Conservation (phyloP, 2,888 invertebrate species). For the Chouioia cunea region DNA sequence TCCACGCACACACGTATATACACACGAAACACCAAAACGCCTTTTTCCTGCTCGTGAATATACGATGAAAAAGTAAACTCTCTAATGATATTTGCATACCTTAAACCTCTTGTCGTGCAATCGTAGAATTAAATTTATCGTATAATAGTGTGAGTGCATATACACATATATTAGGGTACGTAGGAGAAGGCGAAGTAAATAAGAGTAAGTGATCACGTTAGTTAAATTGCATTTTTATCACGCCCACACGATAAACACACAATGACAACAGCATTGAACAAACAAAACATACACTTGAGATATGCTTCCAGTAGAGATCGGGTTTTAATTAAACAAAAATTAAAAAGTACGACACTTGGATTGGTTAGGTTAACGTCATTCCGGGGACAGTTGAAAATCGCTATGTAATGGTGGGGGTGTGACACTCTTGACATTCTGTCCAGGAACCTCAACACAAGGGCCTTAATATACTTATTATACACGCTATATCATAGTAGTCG, state of each 20-base stretch:
- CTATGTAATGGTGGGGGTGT: constrained; percentile 43
- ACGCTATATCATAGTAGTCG: constrained; percentile 50
- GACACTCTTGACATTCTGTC: constrained; percentile 52
- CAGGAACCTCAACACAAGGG: constrained; percentile 60
- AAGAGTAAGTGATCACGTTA: constrained; percentile 39
- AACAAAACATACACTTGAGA: constrained; percentile 5
- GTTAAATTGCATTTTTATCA: constrained; percentile 32
- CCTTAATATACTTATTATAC: constrained; percentile 64
- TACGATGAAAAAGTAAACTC: constrained; percentile 13
- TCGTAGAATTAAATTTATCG: constrained; percentile 56
- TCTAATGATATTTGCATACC: constrained; percentile 37
- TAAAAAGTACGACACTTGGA: background rate
- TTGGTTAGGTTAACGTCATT: constrained; percentile 37
- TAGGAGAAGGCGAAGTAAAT: constrained; percentile 25
- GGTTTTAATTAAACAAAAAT: constrained; percentile 5
- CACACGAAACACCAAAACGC: constrained; percentile 14
- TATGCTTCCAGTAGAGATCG: constrained; percentile 25
- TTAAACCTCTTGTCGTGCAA: constrained; percentile 60
- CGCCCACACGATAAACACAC: background rate
- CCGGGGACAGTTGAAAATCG: constrained; percentile 58
- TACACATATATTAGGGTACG: constrained; percentile 33
- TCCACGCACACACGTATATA: background rate
- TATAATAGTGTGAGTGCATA: constrained; percentile 12
- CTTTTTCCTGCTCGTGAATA: constrained; percentile 7
- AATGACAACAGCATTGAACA: background rate